phyloP scores from a whole-genome alignment of 2,888 invertebrate genomes.

The Torymus tubicola region DNA sequence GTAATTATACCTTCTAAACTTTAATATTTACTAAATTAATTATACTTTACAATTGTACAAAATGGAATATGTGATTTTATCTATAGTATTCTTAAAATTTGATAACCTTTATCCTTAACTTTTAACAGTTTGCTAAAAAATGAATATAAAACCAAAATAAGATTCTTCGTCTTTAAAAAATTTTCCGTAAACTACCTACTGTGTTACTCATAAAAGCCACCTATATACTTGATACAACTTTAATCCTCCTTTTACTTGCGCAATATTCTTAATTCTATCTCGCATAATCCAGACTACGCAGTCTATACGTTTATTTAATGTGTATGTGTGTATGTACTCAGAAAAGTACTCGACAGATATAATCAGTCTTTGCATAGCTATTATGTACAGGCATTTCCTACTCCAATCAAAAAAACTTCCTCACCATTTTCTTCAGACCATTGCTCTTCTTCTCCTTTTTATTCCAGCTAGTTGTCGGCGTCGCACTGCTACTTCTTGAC shows the following conservation, averaged over 20 bases:
- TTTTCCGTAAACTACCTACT: too few species aligned
- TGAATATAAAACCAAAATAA: conserved; percentile 28
- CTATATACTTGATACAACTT: not conserved
- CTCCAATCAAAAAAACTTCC: conserved; percentile 85
- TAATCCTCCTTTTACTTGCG: conserved; percentile 18
- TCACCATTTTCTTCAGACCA: conserved; percentile 86
- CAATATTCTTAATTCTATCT: not conserved
- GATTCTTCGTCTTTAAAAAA: not conserved
- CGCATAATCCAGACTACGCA: conserved; percentile 49
- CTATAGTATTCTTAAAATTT: too few species aligned
- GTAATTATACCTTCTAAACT: too few species aligned
- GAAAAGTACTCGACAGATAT: conserved; percentile 47
- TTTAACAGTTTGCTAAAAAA: too few species aligned
- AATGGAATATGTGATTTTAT: too few species aligned
- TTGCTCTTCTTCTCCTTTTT: conserved; percentile 82
- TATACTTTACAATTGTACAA: too few species aligned
- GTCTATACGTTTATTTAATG: conserved; percentile 25
- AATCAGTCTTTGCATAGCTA: conserved; percentile 56
- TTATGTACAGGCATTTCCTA: conserved; percentile 60
- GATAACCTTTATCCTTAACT: too few species aligned
- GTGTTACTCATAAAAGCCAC: not conserved
- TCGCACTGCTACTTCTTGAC: conserved; percentile 66
- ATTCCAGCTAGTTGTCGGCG: conserved; percentile 64
- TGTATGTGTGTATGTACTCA: conserved; percentile 17
- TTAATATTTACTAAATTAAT: too few species aligned